These are phyloP conservation scores for Tortrix viridana DNA, from an alignment of 2,888 invertebrate genomes.

Conservation along the genomic window DNA sequence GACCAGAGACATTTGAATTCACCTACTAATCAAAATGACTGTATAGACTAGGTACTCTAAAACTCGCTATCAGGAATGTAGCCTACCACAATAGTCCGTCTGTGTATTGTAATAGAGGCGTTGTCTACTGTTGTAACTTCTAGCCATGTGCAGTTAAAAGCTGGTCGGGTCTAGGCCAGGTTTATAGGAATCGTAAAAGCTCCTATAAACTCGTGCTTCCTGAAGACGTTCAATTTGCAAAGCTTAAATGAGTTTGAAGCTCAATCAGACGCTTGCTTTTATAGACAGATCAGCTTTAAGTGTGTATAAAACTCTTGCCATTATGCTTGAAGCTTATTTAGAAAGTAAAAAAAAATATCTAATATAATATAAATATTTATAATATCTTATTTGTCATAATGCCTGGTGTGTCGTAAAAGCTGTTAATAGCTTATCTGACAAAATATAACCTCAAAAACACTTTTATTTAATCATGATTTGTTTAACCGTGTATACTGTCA, in stretches of 20 bases:
- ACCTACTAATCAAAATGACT: conserved; percentile 14
- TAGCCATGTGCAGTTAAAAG: background rate
- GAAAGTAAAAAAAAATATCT: too few species aligned
- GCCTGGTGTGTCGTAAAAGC: too few species aligned
- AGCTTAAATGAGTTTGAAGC: conserved; percentile 62
- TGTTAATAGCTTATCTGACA: too few species aligned
- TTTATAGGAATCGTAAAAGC: conserved; percentile 60
- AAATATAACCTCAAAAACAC: too few species aligned
- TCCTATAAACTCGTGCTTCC: conserved; percentile 62
- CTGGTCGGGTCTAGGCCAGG: conserved; percentile 41
- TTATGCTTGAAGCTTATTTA: background rate
- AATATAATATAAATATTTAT: too few species aligned
- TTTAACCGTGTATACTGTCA: too few species aligned
- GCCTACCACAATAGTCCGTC: background rate
- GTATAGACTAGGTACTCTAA: conserved; percentile 9
- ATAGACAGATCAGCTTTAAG: conserved; percentile 55
- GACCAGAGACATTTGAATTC: conserved; percentile 24
- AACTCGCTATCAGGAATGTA: background rate
- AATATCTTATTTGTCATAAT: too few species aligned
- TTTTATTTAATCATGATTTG: too few species aligned
- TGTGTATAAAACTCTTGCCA: background rate
- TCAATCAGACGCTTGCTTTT: conserved; percentile 52
- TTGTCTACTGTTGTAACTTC: background rate
- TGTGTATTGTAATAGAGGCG: background rate
- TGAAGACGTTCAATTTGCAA: conserved; percentile 65